phyloP scores from a whole-genome alignment of 2,888 invertebrate species.

The Aphidius colemani region DNA sequence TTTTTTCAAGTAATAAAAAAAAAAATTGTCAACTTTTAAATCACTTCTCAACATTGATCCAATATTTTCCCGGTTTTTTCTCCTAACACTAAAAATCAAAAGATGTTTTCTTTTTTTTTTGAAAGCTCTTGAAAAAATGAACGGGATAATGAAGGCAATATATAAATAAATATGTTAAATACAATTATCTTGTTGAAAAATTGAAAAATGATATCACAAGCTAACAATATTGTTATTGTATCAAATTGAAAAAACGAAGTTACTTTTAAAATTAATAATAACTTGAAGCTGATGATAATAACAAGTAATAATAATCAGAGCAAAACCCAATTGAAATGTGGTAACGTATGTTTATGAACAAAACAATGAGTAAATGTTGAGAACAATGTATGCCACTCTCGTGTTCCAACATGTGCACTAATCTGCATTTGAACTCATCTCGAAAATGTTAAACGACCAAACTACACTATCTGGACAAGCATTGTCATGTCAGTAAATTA shows the following conservation, averaged over 20 bases:
- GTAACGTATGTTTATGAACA: constrained; percentile 36
- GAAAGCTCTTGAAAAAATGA: not conserved
- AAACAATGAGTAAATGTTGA: constrained; percentile 45
- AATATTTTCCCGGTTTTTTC: no score
- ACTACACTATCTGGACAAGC: constrained; percentile 13
- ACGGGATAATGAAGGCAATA: not conserved
- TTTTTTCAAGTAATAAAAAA: not conserved
- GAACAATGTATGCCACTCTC: constrained; percentile 43
- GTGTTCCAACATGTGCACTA: constrained; percentile 36
- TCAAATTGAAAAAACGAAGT: no score
- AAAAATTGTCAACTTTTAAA: no score
- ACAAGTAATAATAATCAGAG: constrained; percentile 18
- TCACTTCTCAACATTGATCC: no score
- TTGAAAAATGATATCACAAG: no score
- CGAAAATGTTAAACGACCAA: constrained; percentile 40
- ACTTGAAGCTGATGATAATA: not conserved
- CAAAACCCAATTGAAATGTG: constrained; percentile 24
- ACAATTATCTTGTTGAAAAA: no score
- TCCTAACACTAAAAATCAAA: no score
- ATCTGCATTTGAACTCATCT: constrained; percentile 45
- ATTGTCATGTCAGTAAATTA: not conserved
- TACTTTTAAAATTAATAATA: no score
- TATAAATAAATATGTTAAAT: no score
- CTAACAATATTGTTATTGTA: no score
- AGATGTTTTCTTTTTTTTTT: not conserved